Evolutionary conservation across 2,113 vertebrate genomes (phyloP).

Genomic region (Perca flavescens): DNA sequence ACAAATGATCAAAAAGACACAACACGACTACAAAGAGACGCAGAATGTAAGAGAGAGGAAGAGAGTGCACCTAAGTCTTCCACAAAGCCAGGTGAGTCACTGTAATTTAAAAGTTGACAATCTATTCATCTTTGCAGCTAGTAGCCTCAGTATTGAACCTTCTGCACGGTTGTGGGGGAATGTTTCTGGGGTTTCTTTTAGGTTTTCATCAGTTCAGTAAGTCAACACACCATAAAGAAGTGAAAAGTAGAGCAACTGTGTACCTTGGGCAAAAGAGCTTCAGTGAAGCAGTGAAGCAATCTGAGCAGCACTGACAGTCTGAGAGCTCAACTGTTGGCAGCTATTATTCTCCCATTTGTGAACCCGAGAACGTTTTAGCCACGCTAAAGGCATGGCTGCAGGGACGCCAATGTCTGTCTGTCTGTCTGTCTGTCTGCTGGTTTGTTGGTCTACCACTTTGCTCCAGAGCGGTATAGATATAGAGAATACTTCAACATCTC

Average conservation of each 20-base stretch:
- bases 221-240: constrained; percentile 4
- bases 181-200: background rate
- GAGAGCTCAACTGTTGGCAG: constrained; percentile 13
- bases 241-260: constrained; percentile 48
- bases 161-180: background rate
- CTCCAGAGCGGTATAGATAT: background rate
- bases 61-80: no score
- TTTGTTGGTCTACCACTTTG: background rate
- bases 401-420: background rate
- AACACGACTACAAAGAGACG: no score
- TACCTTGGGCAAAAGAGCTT: constrained; percentile 52
- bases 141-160: background rate
- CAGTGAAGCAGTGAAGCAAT: constrained; percentile 50
- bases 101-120: no score
- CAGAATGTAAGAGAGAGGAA: no score
- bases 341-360: constrained; percentile 9
- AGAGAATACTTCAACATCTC: background rate
- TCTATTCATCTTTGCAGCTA: no score
- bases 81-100: no score
- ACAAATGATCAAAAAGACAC: no score
- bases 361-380: background rate
- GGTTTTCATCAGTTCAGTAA: constrained; percentile 18
- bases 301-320: constrained; percentile 48
- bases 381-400: background rate
- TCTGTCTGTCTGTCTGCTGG: background rate